phyloP scores from a whole-genome alignment of 1,140 invertebrate genomes.

The Grapholita molesta region DNA sequence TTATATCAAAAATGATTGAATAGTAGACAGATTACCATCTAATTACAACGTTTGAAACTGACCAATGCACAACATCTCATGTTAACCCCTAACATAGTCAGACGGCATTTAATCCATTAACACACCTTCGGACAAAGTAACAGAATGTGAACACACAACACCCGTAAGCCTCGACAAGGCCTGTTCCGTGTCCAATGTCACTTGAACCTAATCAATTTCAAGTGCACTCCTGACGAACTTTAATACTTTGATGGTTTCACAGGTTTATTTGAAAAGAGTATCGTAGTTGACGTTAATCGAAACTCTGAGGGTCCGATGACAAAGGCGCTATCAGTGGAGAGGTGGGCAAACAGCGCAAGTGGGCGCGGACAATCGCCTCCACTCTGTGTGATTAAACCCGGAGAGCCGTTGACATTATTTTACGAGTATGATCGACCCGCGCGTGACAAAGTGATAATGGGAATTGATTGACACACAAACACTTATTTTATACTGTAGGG shows the following conservation, averaged over 20 bases:
- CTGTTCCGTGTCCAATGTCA: not conserved
- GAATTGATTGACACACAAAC: constrained; percentile 1
- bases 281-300: constrained; percentile 56
- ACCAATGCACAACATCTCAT: no score
- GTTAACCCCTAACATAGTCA: no score
- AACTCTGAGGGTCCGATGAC: constrained; percentile 57
- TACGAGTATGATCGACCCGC: constrained; percentile 48
- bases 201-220: constrained; percentile 32
- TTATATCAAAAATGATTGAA: not conserved
- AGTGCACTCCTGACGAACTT: constrained; percentile 25
- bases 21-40: no score
- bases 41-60: no score
- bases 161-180: not conserved
- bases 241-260: constrained; percentile 44
- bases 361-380: constrained; percentile 66
- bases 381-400: constrained; percentile 74
- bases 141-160: not conserved
- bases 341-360: constrained; percentile 69
- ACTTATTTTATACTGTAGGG: not conserved
- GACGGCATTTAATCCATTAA: not conserved
- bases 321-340: constrained; percentile 70
- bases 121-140: not conserved
- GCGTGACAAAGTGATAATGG: constrained; percentile 5
- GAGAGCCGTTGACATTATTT: constrained; percentile 72
- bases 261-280: constrained; percentile 58